These are phyloP conservation scores for Phainopepla nitens DNA, from an alignment of 2,113 vertebrate species.

Conservation along the genomic window DNA sequence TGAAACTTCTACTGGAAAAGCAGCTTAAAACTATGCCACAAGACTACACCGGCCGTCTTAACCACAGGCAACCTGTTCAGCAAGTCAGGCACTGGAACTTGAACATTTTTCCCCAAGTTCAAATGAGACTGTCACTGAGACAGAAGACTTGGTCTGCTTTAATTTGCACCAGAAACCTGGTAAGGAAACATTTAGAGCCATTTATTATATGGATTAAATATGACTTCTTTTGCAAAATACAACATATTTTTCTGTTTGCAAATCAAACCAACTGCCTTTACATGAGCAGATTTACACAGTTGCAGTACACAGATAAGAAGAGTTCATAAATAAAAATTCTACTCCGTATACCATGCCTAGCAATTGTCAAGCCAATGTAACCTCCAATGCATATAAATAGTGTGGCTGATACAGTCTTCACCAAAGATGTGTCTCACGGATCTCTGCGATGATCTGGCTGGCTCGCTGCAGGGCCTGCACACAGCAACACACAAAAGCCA, in stretches of 20 bases:
- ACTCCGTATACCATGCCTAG: conserved; percentile 78
- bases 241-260: conserved; percentile 61
- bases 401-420: conserved; percentile 70
- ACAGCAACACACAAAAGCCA: not conserved
- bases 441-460: conserved; percentile 97
- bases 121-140: conserved; percentile 56
- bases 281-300: conserved; percentile 67
- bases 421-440: conserved; percentile 97
- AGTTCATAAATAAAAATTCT: conserved; percentile 83
- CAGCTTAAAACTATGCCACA: conserved; percentile 66
- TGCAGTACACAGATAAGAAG: conserved; percentile 64
- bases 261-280: conserved; percentile 70
- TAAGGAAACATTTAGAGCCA: conserved; percentile 69
- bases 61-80: conserved; percentile 65
- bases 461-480: conserved; percentile 94
- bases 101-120: conserved; percentile 50
- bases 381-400: conserved; percentile 22
- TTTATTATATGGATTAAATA: conserved; percentile 73
- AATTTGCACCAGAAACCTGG: conserved; percentile 68
- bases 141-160: conserved; percentile 65
- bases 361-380: conserved; percentile 58
- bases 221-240: conserved; percentile 62
- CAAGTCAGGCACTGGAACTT: conserved; percentile 71
- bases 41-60: conserved; percentile 59
- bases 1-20: conserved; percentile 60